phyloP scores from a whole-genome alignment of 2,888 invertebrate species.

The Trachelus iudaicus region DNA sequence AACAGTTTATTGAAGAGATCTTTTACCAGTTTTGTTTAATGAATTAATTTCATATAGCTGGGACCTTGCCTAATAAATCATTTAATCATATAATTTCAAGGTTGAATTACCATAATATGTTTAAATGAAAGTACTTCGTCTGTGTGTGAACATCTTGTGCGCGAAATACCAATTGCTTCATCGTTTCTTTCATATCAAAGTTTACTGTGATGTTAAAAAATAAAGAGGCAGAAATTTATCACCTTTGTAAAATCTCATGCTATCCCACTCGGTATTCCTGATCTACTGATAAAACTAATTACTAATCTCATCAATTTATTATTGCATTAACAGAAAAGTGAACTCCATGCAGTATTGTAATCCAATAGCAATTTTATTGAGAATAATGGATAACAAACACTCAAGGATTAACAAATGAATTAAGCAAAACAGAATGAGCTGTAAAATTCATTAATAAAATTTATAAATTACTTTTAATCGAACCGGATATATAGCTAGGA shows the following conservation, averaged over 20 bases:
- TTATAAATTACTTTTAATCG: background rate
- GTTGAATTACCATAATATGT: background rate
- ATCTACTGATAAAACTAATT: no score
- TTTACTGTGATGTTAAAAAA: background rate
- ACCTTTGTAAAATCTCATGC: no score
- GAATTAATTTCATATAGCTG: background rate
- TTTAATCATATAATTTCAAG: background rate
- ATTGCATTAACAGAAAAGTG: background rate
- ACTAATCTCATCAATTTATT: no score
- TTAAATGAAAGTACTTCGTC: background rate
- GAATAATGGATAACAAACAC: background rate
- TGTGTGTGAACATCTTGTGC: no score
- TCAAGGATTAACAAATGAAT: background rate
- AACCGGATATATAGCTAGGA: background rate
- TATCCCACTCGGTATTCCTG: no score
- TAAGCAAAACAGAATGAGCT: background rate
- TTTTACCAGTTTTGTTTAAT: background rate
- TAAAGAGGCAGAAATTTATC: background rate
- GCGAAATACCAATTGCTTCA: no score
- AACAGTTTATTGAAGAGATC: background rate
- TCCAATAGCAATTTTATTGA: background rate
- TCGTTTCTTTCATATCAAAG: background rate
- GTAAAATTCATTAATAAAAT: background rate
- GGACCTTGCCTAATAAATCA: background rate
- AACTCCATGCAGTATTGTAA: background rate